phyloP scores from a whole-genome alignment of 2,113 vertebrate genomes.

The Nycticryphes semicollaris region DNA sequence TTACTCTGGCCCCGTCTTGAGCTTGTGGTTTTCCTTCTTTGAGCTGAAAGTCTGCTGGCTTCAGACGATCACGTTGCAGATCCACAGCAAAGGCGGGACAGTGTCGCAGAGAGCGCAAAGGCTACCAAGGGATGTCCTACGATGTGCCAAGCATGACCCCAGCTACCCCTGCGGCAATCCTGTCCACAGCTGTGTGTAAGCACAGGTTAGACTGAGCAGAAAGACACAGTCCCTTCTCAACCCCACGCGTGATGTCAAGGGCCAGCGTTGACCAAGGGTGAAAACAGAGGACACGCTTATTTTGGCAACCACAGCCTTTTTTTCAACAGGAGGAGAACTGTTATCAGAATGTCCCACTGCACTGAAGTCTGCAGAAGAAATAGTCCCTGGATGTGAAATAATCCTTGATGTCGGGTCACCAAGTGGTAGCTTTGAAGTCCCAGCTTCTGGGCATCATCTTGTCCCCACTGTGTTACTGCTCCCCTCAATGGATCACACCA shows the following conservation, averaged over 20 bases:
- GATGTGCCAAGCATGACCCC: neutral
- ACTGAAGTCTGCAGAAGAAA: neutral
- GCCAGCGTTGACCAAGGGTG: neutral
- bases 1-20: neutral
- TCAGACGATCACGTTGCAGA: neutral
- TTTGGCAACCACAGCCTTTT: neutral
- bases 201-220: neutral
- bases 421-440: neutral
- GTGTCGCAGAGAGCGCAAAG: accelerated
- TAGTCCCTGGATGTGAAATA: neutral
- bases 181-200: neutral
- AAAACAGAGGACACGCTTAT: neutral
- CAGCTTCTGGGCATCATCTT: neutral
- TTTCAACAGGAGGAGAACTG: neutral
- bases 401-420: neutral
- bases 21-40: neutral
- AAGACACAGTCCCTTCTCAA: neutral
- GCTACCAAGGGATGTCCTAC: neutral
- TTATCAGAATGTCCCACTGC: neutral
- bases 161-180: neutral
- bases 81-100: accelerated
- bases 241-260: accelerated
- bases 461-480: neutral
- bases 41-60: neutral
- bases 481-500: neutral